Percentiles rank a stretch among this genome's conserved stretches.
Conservation (phyloP, 2,797 vertebrate genomes). For the Epinephelus awoara region DNA sequence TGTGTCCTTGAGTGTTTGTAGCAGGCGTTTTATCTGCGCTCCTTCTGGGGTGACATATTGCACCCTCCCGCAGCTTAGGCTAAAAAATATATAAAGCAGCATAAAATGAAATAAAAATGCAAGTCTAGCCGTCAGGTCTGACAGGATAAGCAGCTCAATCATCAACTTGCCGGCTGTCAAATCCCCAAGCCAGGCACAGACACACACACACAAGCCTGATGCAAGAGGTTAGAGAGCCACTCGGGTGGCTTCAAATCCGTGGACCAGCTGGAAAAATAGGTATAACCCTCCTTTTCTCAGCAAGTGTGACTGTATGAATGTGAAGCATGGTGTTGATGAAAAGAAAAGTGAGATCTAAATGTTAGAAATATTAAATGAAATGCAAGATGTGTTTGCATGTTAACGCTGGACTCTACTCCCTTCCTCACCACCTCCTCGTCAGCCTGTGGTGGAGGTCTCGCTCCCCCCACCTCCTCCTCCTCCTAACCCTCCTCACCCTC, state of each 20-base stretch:
- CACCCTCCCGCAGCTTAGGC: constrained; percentile 50
- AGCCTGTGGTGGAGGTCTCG: constrained; percentile 54
- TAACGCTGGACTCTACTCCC: constrained; percentile 29
- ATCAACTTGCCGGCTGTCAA: constrained; percentile 66
- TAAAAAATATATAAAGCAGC: constrained; percentile 63
- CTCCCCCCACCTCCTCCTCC: not conserved
- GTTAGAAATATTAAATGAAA: not conserved
- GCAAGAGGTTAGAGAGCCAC: constrained; percentile 37
- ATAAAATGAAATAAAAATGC: constrained; percentile 70
- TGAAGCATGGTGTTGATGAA: not conserved
- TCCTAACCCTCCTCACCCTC: constrained; percentile 31
- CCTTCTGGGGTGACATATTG: constrained; percentile 61
- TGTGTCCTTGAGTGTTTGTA: constrained; percentile 68
- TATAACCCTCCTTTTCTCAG: not conserved
- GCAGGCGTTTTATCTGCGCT: constrained; percentile 55
- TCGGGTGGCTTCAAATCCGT: constrained; percentile 9
- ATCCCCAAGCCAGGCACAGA: constrained; percentile 36
- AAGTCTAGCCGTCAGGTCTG: constrained; percentile 58
- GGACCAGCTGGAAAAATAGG: constrained; percentile 31
- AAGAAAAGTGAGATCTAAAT: not conserved
- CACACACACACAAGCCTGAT: constrained; percentile 34
- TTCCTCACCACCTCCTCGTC: constrained; percentile 34
- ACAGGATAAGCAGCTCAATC: constrained; percentile 75
- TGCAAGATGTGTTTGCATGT: not conserved
- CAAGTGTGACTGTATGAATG: not conserved